Base-by-base conservation (phyloP, 64 coral and sea anemone genomes). In the Porites lutea region DNA sequence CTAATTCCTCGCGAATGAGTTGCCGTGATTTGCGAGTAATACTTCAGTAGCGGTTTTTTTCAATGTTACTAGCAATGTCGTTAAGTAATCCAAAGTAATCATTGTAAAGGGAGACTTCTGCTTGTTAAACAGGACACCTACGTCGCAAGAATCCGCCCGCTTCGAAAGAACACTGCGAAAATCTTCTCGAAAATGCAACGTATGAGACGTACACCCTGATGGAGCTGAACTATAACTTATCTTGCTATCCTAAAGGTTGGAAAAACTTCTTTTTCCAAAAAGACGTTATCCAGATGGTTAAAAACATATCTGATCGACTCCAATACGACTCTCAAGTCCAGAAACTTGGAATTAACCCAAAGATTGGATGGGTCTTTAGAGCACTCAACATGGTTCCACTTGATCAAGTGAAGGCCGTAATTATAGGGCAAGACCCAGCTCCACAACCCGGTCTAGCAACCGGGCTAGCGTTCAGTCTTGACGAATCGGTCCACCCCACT, bases 401-500 rank as follows among this genome's bases (percentile, higher is more conserved):
- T 8, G 71, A 87, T 0, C 2, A 87, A 72, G 67, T 87, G 49
- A 87, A 51, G 48, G 85, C 71, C 48, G 57, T 87, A 27, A 44
- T 71, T 3, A 8, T 87, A 15, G 85, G 85, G 2, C 85, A 87
- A 70, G 85, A 87, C 55, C 85, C 85, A 8, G 85, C 85, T 87
- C 85, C 85, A 14, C 68, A 87, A 73, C 85, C 85, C 0, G 85
- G 85, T 0, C 52, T 87, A 58, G 85, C 85, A 4, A 87, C 85
- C 23, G 85, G 85, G 13, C 85, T 87, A 23, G 50, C 85, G 51
- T 87, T 87, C 70, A 87, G 85, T 52, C 66, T 87, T 11, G 68
- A 73, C 23, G 13, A 65, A 19, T 72, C 65, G 2, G 85, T 87
- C 10, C 67, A 69, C 13, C 71, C 85, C 55, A 54, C 53, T 18